These are phyloP conservation scores for Neelides sp. DNA, from an alignment of 1,140 invertebrate species.

Conservation along the genomic window DNA sequence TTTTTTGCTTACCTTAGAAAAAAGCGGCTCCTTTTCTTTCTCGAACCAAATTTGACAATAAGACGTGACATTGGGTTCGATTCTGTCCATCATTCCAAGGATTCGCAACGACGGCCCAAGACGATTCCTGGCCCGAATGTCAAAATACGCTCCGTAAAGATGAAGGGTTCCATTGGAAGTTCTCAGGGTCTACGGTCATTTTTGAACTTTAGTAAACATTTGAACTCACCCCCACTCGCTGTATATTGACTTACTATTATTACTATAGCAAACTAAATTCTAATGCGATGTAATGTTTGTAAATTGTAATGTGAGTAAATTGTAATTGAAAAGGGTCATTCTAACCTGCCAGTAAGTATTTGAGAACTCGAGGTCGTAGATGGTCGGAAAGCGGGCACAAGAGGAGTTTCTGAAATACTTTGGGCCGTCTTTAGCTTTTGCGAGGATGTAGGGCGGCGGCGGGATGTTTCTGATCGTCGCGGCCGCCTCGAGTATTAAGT, in stretches of 20 bases:
- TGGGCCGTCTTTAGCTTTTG: slow-evolving; percentile 48
- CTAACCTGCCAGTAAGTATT: slow-evolving; percentile 64
- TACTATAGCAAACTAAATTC: too few species aligned
- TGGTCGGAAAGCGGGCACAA: slow-evolving; percentile 65
- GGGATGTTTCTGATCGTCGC: slow-evolving; percentile 32
- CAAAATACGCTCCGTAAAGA: slow-evolving; percentile 77
- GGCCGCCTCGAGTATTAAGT: slow-evolving; percentile 58
- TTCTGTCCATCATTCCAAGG: slow-evolving; percentile 78
- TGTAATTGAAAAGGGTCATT: neutral
- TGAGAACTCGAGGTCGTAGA: slow-evolving; percentile 79
- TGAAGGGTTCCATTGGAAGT: slow-evolving; percentile 74
- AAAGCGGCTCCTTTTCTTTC: slow-evolving; percentile 58
- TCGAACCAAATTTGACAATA: slow-evolving; percentile 86
- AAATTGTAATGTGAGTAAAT: neutral
- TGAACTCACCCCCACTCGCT: too few species aligned
- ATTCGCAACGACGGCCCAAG: slow-evolving; percentile 69
- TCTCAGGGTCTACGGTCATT: slow-evolving; percentile 49
- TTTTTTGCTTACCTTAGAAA: slow-evolving; percentile 49
- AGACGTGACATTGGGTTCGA: slow-evolving; percentile 66
- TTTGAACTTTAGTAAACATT: too few species aligned
- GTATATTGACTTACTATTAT: too few species aligned
- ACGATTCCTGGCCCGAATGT: slow-evolving; percentile 58
- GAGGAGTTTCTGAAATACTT: slow-evolving; percentile 58
- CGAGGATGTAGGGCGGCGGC: slow-evolving; percentile 25
- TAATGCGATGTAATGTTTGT: too few species aligned